A percentile compares a stretch with the other conserved stretches of the same genome.
Evolutionary conservation across 2,888 invertebrate genomes (phyloP).

Genomic region (Sipha maydis): DNA sequence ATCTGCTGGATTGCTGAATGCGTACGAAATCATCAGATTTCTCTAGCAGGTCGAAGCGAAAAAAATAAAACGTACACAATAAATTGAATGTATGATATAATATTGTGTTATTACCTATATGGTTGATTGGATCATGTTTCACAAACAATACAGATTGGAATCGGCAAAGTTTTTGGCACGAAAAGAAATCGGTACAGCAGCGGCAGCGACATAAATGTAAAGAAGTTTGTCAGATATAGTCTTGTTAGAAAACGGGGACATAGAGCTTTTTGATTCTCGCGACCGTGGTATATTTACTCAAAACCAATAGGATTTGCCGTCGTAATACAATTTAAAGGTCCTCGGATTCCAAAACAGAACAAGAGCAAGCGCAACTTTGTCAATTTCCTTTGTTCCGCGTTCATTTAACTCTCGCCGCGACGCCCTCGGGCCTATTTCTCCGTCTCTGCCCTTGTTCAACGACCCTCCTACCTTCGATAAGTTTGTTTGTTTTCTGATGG

Average conservation of each 20-base stretch:
- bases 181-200: not conserved
- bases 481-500: conserved; percentile 58
- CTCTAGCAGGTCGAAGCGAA: not conserved
- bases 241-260: conserved; percentile 15
- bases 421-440: not conserved
- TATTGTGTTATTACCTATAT: not conserved
- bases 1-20: not conserved
- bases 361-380: conserved; percentile 51
- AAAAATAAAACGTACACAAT: not conserved
- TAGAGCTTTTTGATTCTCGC: conserved; percentile 46
- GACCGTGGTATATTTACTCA: conserved; percentile 38
- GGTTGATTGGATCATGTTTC: conserved; percentile 32
- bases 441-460: too few species aligned
- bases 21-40: not conserved
- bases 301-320: conserved; percentile 43
- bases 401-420: conserved; percentile 30
- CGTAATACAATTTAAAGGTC: conserved; percentile 56
- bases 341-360: conserved; percentile 38
- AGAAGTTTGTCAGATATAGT: not conserved
- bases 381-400: conserved; percentile 44
- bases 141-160: not conserved
- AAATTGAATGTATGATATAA: not conserved
- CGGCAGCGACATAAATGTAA: not conserved
- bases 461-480: not conserved
- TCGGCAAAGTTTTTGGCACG: conserved; percentile 45